Base-by-base conservation (phyloP, 2,797 vertebrate species). In the Calcarius lapponicus region DNA sequence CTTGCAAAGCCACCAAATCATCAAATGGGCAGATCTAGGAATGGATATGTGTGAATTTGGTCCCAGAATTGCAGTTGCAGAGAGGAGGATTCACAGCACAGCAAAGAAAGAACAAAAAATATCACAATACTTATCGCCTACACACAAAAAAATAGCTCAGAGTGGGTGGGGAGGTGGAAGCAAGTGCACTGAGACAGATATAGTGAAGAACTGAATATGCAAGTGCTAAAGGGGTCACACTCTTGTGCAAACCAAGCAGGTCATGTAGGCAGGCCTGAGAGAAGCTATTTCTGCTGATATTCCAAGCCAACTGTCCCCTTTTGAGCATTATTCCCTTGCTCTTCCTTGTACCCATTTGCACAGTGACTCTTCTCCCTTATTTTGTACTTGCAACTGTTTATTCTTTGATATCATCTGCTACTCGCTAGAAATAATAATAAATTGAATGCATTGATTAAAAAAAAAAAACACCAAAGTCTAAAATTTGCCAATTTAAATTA, bases 81-180 rank as follows among this genome's bases (percentile, higher is more conserved):
- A 51, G 71, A 69, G 42, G 14, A 84, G 73, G 21, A 17, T 66
- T 92, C 43, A 28, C 17, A 84, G 66, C 13, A 70, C 19, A 70
- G 7, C 11, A 38, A 62, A 86, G 48, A 15, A 58, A 29, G 19
- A 15, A 19, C 51, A 69, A 57, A 70, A 54, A 57, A 48, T 11
- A 48, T 11, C 70, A 81, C 66, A 88, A 80, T 94, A 48, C 64
- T 86, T 86, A 32, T 80, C 0, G 0, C 86, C 86, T 79, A 69
- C 80, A 64, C 17, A 58, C 3, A 31, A 61, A 91, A 95, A 95
- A 90, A 75, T 86, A 88, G 93, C 86, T 76, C 36, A 53, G 73
- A 56, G 70, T 88, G 80, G 83, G 92, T 60, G 87, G 83, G 43
- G 90, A 79, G 66, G 51, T 84, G 56, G 73, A 92, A 92, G 51